Evolutionary conservation across 2,888 invertebrate genomes (phyloP), one percentile per base, ranked within the genome.

Genomic region (Ceriagrion tenellum): DNA sequence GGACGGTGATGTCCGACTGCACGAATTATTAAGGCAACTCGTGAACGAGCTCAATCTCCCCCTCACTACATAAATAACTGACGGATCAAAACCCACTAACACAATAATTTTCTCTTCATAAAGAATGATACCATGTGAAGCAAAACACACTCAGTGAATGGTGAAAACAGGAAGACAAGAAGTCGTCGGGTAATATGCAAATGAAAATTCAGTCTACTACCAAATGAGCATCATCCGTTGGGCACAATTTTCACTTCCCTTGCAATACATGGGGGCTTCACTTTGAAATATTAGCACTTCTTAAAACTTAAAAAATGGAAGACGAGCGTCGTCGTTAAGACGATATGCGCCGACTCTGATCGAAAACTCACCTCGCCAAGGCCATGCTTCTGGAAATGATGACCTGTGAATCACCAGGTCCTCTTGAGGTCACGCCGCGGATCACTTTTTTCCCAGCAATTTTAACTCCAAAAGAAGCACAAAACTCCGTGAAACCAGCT

Each of bases 321-420:
- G 69, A 13, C 20, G 81, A 81, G 81, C 30, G 81, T 35, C 81
- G 81, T 35, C 81, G 0, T 8, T 18, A 13, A 35, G 16, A 16
- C 13, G 81, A 30, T 35, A 81, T 35, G 30, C 30, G 16, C 35
- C 69, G 23, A 26, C 30, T 81, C 8, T 26, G 69, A 93, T 4
- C 69, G n/a, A 35, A n/a, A 74, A 93, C 93, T 93, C 93, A 93
- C 93, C 93, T 93, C 93, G 93, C 93, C 93, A 93, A 93, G 93
- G 93, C 93, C 93, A 93, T 93, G 93, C 93, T 93, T 93, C 93
- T 93, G 69, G 93, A 93, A 93, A 93, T 93, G 93, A 93, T 93
- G 93, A 93, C 93, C 93, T 56, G 93, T 69, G 69, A 93, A 93
- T 93, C 93, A 93, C 93, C 93, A 93, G 93, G 93, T 93, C 93